These are phyloP conservation scores for Homalodisca vitripennis DNA, from an alignment of 1,140 invertebrate genomes.

Conservation along the genomic window DNA sequence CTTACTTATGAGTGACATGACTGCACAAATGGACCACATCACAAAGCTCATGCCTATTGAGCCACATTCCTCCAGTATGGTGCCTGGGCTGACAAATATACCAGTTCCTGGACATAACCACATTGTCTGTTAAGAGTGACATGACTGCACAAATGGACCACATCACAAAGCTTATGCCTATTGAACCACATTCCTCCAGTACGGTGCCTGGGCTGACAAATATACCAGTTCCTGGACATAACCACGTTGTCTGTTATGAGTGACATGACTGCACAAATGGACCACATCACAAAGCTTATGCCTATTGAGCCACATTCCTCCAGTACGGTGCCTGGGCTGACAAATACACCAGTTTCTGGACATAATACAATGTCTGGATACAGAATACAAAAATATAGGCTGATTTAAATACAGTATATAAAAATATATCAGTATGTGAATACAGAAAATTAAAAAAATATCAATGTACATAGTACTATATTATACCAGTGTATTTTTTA, in stretches of 20 bases:
- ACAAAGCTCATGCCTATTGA: slow-evolving; percentile 8
- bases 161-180: slow-evolving; percentile 4
- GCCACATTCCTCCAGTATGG: slow-evolving; percentile 4
- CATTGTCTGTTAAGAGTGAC: neutral
- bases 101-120: neutral
- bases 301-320: slow-evolving; percentile 5
- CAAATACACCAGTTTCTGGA: neutral
- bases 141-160: neutral
- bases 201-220: slow-evolving; percentile 5
- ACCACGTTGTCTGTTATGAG: neutral
- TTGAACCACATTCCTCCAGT: neutral
- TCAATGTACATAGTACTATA: no score
- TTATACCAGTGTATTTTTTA: no score
- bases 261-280: neutral
- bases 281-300: slow-evolving; percentile 3
- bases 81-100: slow-evolving; percentile 5
- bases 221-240: slow-evolving; percentile 1
- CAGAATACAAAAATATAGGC: no score
- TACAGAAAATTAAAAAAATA: no score
- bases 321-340: slow-evolving; percentile 1
- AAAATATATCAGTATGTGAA: no score
- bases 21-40: neutral
- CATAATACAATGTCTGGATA: no score
- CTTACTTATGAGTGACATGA: slow-evolving; percentile 1
- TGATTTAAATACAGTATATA: no score